These are phyloP conservation scores for Octopus sinensis DNA, from an alignment of 1,140 invertebrate species.

Conservation along the genomic window DNA sequence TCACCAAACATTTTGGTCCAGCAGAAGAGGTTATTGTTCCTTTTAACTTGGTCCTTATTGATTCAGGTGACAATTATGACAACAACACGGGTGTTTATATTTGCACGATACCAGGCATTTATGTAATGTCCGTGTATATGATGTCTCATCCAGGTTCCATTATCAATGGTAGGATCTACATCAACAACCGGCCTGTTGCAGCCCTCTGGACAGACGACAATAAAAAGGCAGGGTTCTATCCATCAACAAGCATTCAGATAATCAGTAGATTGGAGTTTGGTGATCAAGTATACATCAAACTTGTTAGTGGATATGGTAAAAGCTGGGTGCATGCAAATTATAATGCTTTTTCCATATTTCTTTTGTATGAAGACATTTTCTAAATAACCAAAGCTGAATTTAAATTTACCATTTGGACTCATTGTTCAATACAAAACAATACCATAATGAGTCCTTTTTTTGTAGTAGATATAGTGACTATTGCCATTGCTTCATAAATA, in stretches of 20 bases:
- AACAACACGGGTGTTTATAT: slow-evolving; percentile 36
- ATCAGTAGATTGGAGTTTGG: slow-evolving; percentile 34
- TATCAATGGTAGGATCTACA: slow-evolving; percentile 32
- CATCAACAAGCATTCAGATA: slow-evolving; percentile 35
- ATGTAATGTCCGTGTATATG: slow-evolving; percentile 34
- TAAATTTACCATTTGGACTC: no score
- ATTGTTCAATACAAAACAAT: no score
- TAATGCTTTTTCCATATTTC: slow-evolving; percentile 34
- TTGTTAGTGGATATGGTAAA: slow-evolving; percentile 37
- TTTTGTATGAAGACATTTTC: slow-evolving; percentile 34
- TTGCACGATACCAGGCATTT: slow-evolving; percentile 34
- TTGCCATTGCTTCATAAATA: no score
- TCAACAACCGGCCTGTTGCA: slow-evolving; percentile 36
- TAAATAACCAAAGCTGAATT: neutral
- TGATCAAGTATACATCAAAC: slow-evolving; percentile 37
- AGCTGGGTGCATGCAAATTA: slow-evolving; percentile 42
- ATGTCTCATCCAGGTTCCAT: slow-evolving; percentile 40
- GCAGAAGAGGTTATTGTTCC: slow-evolving; percentile 33
- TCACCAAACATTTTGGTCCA: slow-evolving; percentile 35
- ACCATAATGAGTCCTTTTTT: no score
- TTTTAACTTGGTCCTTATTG: slow-evolving; percentile 33
- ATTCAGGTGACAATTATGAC: slow-evolving; percentile 39
- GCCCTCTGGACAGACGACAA: slow-evolving; percentile 39
- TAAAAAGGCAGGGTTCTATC: slow-evolving; percentile 35
- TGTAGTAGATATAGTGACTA: no score